Evolutionary conservation across 1,140 invertebrate genomes (phyloP), one percentile per base, ranked within the genome.

Genomic region (Camponotus pennsylvanicus): DNA sequence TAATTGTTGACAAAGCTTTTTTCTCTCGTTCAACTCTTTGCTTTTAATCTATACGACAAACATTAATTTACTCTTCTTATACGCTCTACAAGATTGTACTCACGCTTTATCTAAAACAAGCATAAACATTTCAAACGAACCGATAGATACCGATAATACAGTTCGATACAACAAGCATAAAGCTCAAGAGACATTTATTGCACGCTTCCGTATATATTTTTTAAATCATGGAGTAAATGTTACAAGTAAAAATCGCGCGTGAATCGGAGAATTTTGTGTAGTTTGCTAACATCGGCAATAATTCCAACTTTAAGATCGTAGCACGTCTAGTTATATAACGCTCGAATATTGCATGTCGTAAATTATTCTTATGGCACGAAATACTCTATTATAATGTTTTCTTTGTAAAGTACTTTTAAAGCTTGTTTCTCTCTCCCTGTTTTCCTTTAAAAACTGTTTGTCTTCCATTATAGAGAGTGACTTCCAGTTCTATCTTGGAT

Each of bases 301-400:
- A 61, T 75, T 45, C 8, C 27, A 13, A 32, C 37, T 61, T 49
- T 8, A 18, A 61, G 18, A 83, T 83, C 21, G 40, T 73, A 83
- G 37, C 61, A 82, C 7, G 21, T 42, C 18, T 5, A 21, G 21
- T 18, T 21, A 27, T 59, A 82, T 61, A 73, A 82, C 32, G 37
- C 37, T 61, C 7, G 55, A 63, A 63, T 61, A 83, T 83, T n/a
- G 67, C 55, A 73, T 83, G 69, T 8, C 27, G 32, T 49, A 73
- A 73, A 83, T 83, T 83, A 61, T 61, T 63, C 79, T 3, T n/a
- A n/a, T 13, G 37, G 18, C 55, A 61, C 67, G 45, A 67, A 52
- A 70, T 45, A 59, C 34, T n/a, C 13, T 5, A 13, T 70, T 80
- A 45, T 34, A 37, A 83, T 61, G 15, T 45, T 73, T 83, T 37